A percentile compares a stretch with the other conserved stretches of the same genome.
These are phyloP conservation scores for Aspidapion aeneum DNA, from an alignment of 2,888 invertebrate species.

Conservation along the genomic window DNA sequence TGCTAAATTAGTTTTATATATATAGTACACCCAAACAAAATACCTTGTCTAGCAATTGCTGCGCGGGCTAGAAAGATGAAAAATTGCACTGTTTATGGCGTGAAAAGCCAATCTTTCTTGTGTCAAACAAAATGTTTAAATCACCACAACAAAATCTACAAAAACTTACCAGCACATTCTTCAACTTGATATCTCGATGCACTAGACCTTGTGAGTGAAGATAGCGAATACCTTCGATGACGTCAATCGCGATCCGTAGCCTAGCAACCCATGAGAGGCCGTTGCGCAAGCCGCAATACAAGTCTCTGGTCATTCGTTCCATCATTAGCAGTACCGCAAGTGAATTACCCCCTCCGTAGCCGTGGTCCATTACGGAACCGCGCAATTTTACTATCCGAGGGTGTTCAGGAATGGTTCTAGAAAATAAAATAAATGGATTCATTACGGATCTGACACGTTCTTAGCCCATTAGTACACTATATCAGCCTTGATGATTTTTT, in stretches of 20 bases:
- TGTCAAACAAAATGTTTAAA: too few relatives aligned
- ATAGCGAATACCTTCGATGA: slow-evolving; percentile 83
- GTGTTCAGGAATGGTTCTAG: slow-evolving; percentile 77
- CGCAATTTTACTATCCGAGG: slow-evolving; percentile 70
- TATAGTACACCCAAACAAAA: too few relatives aligned
- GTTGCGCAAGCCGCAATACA: slow-evolving; percentile 71
- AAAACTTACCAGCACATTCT: slow-evolving; percentile 72
- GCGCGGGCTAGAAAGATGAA: too few relatives aligned
- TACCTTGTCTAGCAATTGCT: too few relatives aligned
- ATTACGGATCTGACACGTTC: too few relatives aligned
- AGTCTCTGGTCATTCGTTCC: slow-evolving; percentile 68
- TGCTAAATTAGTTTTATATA: too few relatives aligned
- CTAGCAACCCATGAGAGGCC: slow-evolving; percentile 63
- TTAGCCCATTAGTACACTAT: too few relatives aligned
- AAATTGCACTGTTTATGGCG: too few relatives aligned
- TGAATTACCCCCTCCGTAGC: slow-evolving; percentile 63
- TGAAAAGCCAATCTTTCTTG: too few relatives aligned
- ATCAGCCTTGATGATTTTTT: too few relatives aligned
- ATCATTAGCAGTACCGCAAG: slow-evolving; percentile 80
- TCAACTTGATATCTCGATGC: slow-evolving; percentile 85
- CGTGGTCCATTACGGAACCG: slow-evolving; percentile 79
- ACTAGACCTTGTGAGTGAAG: slow-evolving; percentile 85
- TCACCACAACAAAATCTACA: too few relatives aligned
- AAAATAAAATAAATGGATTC: slow-evolving; percentile 20
- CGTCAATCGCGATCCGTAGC: slow-evolving; percentile 74